A percentile compares a stretch with the other conserved stretches of the same genome.
Conservation (phyloP, 2,797 vertebrate species). For the Crotalus adamanteus region DNA sequence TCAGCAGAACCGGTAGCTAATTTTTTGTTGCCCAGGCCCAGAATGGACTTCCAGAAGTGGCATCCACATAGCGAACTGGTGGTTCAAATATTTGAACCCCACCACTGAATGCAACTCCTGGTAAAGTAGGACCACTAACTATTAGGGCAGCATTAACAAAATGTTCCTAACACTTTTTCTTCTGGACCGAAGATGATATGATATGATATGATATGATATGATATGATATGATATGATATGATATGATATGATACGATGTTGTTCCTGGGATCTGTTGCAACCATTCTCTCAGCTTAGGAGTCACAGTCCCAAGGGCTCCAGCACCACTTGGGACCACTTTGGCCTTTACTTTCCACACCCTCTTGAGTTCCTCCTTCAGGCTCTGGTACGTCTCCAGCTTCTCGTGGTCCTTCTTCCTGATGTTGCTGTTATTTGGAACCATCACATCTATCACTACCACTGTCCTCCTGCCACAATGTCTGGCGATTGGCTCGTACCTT, state of each 20-base stretch:
- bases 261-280: background rate
- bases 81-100: too few species aligned
- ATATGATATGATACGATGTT: background rate
- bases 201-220: background rate
- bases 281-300: background rate
- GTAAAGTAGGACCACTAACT: constrained; percentile 69
- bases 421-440: background rate
- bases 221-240: background rate
- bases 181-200: background rate
- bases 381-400: background rate
- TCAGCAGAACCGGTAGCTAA: too few species aligned
- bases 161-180: constrained; percentile 24
- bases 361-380: background rate
- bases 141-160: constrained; percentile 70
- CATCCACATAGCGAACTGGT: too few species aligned
- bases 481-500: background rate
- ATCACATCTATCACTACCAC: background rate
- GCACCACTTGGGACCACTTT: background rate
- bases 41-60: too few species aligned
- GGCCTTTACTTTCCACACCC: background rate
- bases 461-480: background rate
- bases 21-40: too few species aligned
- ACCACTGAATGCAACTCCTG: constrained; percentile 65
- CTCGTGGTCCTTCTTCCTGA: background rate
- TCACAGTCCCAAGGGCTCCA: background rate